Conservation (phyloP, 2,888 invertebrate species). For the Liopterus haemorrhoidalis region DNA sequence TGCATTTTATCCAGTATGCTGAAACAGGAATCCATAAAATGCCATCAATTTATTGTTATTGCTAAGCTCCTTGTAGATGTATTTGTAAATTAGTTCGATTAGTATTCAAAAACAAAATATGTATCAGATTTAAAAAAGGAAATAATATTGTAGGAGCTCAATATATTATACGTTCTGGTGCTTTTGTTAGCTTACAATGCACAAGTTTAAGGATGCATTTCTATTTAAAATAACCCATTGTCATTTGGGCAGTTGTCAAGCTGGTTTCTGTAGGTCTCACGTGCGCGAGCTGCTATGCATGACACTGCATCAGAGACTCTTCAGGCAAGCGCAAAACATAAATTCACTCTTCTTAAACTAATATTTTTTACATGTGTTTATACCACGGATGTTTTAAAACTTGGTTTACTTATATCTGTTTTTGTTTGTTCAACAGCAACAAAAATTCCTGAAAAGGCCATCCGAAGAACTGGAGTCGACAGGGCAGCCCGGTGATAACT, state of each 20-base stretch:
- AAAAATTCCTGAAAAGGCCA: constrained; percentile 73
- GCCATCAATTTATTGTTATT: no score
- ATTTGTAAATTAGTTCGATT: no score
- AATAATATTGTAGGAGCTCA: constrained; percentile 7
- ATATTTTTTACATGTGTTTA: neutral
- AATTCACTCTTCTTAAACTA: neutral
- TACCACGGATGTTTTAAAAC: neutral
- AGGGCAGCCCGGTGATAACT: constrained; percentile 41
- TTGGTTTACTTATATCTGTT: no score
- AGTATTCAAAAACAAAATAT: no score
- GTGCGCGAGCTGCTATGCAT: no score
- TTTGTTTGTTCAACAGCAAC: no score
- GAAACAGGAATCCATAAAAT: no score
- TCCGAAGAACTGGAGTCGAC: constrained; percentile 60
- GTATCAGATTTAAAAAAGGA: no score
- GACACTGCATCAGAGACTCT: no score
- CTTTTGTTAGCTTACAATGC: constrained; percentile 18
- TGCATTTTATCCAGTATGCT: no score
- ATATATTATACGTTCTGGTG: constrained; percentile 9
- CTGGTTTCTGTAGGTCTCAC: constrained; percentile 22
- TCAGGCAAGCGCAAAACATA: no score
- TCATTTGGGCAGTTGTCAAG: constrained; percentile 25
- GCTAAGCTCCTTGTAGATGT: no score
- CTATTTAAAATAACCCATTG: constrained; percentile 30
- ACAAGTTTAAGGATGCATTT: constrained; percentile 26